phyloP scores from a whole-genome alignment of 2,113 vertebrate species.

The Butorides virescens region DNA sequence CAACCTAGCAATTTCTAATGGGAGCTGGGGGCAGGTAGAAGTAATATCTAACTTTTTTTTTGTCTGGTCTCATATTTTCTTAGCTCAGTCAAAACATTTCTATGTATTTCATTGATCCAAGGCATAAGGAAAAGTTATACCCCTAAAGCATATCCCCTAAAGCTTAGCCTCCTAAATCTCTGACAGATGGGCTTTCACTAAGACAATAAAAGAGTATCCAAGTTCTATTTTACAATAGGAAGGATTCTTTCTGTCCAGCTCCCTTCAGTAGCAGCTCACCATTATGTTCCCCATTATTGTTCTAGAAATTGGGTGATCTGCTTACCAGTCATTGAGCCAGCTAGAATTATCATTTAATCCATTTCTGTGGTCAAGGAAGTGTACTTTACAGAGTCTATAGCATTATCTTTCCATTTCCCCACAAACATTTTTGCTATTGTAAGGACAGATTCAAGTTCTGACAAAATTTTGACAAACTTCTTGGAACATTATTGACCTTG shows the following conservation, averaged over 20 bases:
- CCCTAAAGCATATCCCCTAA: neutral
- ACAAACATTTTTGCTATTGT: neutral
- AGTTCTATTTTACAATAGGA: neutral
- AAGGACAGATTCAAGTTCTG: neutral
- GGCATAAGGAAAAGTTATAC: neutral
- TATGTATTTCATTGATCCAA: neutral
- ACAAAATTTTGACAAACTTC: neutral
- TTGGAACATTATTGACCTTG: neutral
- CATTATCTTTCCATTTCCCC: neutral
- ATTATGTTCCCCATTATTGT: neutral
- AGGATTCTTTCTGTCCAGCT: neutral
- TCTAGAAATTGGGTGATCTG: neutral
- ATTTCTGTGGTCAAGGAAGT: neutral
- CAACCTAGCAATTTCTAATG: neutral
- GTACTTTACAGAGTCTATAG: neutral
- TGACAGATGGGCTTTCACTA: neutral
- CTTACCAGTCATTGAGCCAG: neutral
- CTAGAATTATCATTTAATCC: neutral
- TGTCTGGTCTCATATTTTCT: neutral
- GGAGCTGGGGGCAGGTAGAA: neutral
- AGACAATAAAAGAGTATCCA: neutral
- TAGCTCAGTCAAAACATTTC: neutral
- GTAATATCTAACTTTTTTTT: neutral
- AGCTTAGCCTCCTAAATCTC: neutral
- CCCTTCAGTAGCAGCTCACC: neutral